These are phyloP conservation scores for Metridium senile DNA, from an alignment of 92 coral and sea anemone genomes.

Conservation along the genomic window DNA sequence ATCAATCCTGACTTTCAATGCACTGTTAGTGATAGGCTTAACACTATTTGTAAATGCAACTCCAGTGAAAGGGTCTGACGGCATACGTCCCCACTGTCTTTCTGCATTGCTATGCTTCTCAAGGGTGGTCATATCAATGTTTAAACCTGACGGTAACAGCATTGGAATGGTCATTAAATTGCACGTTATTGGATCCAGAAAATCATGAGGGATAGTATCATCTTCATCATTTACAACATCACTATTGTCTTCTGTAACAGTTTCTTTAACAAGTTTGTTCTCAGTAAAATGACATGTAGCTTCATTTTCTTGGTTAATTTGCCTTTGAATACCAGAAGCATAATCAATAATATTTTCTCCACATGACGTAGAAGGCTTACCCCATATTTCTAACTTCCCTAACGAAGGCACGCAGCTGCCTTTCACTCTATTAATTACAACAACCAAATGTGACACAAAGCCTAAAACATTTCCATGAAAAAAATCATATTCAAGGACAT, in stretches of 20 bases:
- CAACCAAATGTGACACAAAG: constrained; percentile 70
- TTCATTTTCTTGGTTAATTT: background rate
- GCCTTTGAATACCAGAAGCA: constrained; percentile 37
- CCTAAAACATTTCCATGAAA: constrained; percentile 62
- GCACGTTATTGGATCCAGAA: constrained; percentile 90
- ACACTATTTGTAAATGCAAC: constrained; percentile 58
- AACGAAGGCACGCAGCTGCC: constrained; percentile 85
- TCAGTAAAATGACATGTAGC: background rate
- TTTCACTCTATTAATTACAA: constrained; percentile 63
- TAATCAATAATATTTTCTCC: constrained; percentile 44
- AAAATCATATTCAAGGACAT: constrained; percentile 36
- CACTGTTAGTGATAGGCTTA: constrained; percentile 86
- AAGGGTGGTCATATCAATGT: constrained; percentile 78
- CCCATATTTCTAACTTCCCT: constrained; percentile 85
- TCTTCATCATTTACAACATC: background rate
- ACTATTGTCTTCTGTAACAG: background rate
- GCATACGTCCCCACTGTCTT: constrained; percentile 82
- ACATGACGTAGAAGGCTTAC: constrained; percentile 70
- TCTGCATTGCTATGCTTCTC: constrained; percentile 87
- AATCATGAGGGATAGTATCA: constrained; percentile 73
- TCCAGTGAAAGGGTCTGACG: constrained; percentile 97
- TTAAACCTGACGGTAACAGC: constrained; percentile 92
- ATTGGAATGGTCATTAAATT: constrained; percentile 87
- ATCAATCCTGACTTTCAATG: constrained; percentile 90
- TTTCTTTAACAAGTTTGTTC: background rate